Base-by-base conservation (phyloP, 1,140 invertebrate genomes). In the Macrosteles quadrilineatus region DNA sequence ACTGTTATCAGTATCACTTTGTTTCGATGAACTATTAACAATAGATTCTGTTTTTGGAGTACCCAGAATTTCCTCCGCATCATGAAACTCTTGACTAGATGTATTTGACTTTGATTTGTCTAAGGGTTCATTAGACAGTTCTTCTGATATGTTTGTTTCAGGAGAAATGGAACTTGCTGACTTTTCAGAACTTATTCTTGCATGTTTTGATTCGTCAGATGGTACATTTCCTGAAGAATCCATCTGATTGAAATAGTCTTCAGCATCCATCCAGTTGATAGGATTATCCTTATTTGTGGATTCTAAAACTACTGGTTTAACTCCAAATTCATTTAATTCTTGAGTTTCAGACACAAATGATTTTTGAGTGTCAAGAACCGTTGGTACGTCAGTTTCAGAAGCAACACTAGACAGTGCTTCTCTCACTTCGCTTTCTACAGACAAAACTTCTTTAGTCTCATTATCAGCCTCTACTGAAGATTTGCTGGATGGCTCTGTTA, bases 171-270 rank as follows among this genome's bases (percentile, higher is more conserved):
- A 50, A 50, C 21, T 6, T 11, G 6, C 6, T 50, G 17, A n/a
- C 21, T 50, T 50, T 9, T 9, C 47, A 50, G 32, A 36, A 6
- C 19, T 62, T 27, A 30, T 11, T n/a, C n/a, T n/a, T n/a, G n/a
- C n/a, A 30, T 23, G 6, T 19, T 64, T 43, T 36, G 62, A 64
- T 3, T 64, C 11, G 30, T 64, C 12, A 19, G 30, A 17, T 27
- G 36, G 2, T 19, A n/a, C n/a, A n/a, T 64, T 36, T 1, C n/a
- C 62, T 36, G 62, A 17, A 4, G 11, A 9, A 32, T 36, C 62
- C 2, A 31, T 67, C 32, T 65, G 68, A 6, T 12, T 17, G 25
- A 53, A 71, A 55, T 36, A 53, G 21, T 71, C 63, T 1, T 55
- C 63, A 57, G 63, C 45, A 36, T 55, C 21, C 25, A 55, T n/a